phyloP scores from a whole-genome alignment of 1,140 invertebrate species.

The Doryteuthis pealeii region DNA sequence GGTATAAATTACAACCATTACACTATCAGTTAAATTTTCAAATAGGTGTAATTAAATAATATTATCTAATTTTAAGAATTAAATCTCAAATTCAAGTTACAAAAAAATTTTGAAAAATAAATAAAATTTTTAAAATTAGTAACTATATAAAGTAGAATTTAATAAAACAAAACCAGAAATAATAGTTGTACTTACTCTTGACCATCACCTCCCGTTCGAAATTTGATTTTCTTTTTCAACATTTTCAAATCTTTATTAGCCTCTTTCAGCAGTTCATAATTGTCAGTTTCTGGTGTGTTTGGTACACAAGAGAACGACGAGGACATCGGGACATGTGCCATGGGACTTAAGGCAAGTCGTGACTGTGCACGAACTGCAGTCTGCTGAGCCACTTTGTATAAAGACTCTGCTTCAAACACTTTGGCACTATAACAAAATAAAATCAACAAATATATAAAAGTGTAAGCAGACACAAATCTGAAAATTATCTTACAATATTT shows the following conservation, averaged over 20 bases:
- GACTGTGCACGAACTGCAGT: slow-evolving; percentile 45
- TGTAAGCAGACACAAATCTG: slow-evolving; percentile 60
- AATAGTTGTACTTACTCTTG: slow-evolving; percentile 11
- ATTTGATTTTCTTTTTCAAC: slow-evolving; percentile 57
- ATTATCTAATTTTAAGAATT: too few species aligned
- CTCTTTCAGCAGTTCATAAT: slow-evolving; percentile 64
- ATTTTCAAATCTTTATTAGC: slow-evolving; percentile 71
- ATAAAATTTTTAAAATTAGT: too few species aligned
- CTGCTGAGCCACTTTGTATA: slow-evolving; percentile 77
- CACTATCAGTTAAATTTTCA: too few species aligned
- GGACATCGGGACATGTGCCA: slow-evolving; percentile 26
- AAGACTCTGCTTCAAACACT: slow-evolving; percentile 83
- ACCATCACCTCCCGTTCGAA: background rate
- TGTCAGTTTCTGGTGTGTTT: background rate
- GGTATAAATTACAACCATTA: too few species aligned
- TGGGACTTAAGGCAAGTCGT: slow-evolving; percentile 45
- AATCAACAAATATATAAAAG: background rate
- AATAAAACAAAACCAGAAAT: too few species aligned
- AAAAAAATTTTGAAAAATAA: too few species aligned
- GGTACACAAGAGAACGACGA: slow-evolving; percentile 29
- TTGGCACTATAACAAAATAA: slow-evolving; percentile 40
- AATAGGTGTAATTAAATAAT: too few species aligned
- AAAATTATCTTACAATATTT: too few species aligned
- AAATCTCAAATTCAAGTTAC: too few species aligned
- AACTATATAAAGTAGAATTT: too few species aligned